phyloP scores from a whole-genome alignment of 2,888 invertebrate species.

The Nomada lathburiana region DNA sequence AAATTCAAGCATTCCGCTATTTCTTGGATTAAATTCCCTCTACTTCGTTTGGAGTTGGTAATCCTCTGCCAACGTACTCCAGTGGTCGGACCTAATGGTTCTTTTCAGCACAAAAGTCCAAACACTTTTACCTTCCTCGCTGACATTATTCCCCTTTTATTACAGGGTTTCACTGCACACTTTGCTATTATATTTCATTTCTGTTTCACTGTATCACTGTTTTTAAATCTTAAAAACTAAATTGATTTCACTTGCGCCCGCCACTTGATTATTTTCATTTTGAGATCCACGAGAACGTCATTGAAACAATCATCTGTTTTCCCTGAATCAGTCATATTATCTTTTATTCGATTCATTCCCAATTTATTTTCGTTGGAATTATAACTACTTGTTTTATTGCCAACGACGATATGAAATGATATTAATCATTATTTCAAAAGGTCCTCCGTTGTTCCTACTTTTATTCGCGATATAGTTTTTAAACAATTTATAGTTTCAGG shows the following conservation, averaged over 20 bases:
- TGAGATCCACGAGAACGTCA: no score
- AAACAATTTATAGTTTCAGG: constrained; percentile 12
- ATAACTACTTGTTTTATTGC: not conserved
- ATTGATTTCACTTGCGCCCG: no score
- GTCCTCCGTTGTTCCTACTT: not conserved
- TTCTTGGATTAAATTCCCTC: constrained; percentile 29
- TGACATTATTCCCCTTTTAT: no score
- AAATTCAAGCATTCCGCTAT: constrained; percentile 28
- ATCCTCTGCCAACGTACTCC: not conserved
- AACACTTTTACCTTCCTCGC: not conserved
- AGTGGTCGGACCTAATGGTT: not conserved
- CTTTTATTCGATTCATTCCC: not conserved
- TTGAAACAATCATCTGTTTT: no score
- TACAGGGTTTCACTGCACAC: no score
- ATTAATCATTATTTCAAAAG: not conserved
- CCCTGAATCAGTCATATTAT: no score
- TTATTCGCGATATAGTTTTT: not conserved
- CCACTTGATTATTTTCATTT: no score
- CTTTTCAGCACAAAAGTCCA: not conserved
- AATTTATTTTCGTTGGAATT: not conserved
- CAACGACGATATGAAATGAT: not conserved
- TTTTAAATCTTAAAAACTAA: no score
- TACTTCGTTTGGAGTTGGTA: constrained; percentile 5
- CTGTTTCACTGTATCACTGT: no score
- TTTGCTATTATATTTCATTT: no score